Base-by-base conservation (phyloP, 1,140 invertebrate species). In the Parapsyche elsis region DNA sequence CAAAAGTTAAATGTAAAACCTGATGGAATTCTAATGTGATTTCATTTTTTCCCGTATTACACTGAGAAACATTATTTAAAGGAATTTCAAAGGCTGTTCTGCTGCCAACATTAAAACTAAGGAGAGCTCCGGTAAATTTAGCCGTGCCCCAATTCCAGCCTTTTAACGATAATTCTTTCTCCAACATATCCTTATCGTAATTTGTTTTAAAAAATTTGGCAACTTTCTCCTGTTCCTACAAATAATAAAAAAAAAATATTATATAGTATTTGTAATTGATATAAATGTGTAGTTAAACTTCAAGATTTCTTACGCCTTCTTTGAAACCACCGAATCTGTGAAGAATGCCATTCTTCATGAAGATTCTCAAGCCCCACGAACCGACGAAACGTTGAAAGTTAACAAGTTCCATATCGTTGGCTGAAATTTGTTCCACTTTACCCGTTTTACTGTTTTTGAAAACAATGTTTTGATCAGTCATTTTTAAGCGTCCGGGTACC, bases 71-170 rank as follows among this genome's bases (percentile, higher is more conserved):
- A 91, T 99, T 94, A 78, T 94, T 94, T 1, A 99, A 86, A 0
- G 99, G 98, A 84, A 99, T 94, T 90, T 99, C 98, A 91, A 99
- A 99, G 0, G 95, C 95, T 21, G 95, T 94, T 78, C 94, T 92
- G 75, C 93, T 93, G 14, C 96, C 95, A 59, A 99, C 93, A 86
- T 98, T 95, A 88, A 99, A 99, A 85, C 94, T 95, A 0, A 99
- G 86, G 0, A 96, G 93, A 71, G 97, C 95, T 24, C 97, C 98
- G 86, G 94, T 92, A 87, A 99, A 99, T 84, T 97, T 95, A 10
- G 96, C 96, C 0, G 95, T 95, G 67, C 99, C 99, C 96, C 98
- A 99, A 88, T 99, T 99, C 98, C 98, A 99, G 5, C 99, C 99
- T 88, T 98, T 99, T 0, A 99, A 89, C 84, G 95, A 96, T 45